Conservation (phyloP, 2,113 vertebrate genomes). For the Paraplagusia blochii region DNA sequence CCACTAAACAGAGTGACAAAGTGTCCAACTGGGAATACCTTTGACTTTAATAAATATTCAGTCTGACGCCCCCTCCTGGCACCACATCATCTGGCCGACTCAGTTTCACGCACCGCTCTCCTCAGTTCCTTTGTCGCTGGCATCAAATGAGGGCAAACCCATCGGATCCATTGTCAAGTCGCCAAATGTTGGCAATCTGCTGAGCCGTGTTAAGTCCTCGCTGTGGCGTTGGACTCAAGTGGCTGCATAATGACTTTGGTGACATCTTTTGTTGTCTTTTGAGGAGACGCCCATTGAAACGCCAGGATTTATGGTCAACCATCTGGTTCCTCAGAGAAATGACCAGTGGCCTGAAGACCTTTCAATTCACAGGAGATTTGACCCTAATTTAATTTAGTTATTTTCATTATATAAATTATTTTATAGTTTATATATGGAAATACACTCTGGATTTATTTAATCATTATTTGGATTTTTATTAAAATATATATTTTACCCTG, state of each 20-base stretch:
- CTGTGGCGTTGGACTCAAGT: constrained; percentile 67
- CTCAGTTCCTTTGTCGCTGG: constrained; percentile 62
- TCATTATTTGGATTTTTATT: too few relatives aligned
- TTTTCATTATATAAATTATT: too few relatives aligned
- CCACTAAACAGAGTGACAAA: too few relatives aligned
- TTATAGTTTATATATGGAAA: too few relatives aligned
- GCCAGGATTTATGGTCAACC: constrained; percentile 77
- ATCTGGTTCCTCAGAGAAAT: constrained; percentile 76
- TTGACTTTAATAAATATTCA: constrained; percentile 20
- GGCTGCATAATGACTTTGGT: constrained; percentile 69
- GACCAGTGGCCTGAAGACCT: constrained; percentile 60
- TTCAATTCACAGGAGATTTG: constrained; percentile 39
- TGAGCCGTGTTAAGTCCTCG: constrained; percentile 65
- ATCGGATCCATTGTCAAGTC: constrained; percentile 64
- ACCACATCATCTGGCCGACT: constrained; percentile 57
- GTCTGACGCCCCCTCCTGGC: constrained; percentile 60
- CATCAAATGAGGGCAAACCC: constrained; percentile 59
- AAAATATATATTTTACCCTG: too few relatives aligned
- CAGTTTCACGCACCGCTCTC: constrained; percentile 61
- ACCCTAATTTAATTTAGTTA: too few relatives aligned
- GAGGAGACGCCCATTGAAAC: constrained; percentile 67
- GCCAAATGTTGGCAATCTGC: constrained; percentile 69
- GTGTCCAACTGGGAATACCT: constrained; percentile 39
- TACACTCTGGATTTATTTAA: too few relatives aligned
- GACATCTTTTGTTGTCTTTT: constrained; percentile 70